Evolutionary conservation across 2,113 vertebrate genomes (phyloP).

Genomic region (Colinus virginianus): DNA sequence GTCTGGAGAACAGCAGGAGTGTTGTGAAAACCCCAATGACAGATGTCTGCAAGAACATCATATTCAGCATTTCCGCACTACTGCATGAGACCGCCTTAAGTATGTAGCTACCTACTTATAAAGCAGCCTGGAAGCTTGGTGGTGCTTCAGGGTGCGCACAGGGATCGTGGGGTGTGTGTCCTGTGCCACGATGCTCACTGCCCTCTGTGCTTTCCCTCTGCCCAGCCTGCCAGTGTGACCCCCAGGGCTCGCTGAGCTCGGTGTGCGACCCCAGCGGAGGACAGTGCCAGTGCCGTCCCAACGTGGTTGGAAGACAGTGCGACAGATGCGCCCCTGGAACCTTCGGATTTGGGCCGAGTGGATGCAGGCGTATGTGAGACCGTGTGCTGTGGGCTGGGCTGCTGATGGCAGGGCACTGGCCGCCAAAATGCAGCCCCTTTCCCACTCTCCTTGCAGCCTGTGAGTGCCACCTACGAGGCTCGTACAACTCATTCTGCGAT

Average conservation of each 20-base stretch:
- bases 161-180: fast-evolving
- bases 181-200: not conserved
- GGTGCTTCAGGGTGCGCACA: fast-evolving
- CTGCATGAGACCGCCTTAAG: slow-evolving; percentile 90
- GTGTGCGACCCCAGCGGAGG: slow-evolving; percentile 93
- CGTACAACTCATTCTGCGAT: slow-evolving; percentile 85
- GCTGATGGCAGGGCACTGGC: fast-evolving
- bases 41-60: slow-evolving; percentile 92
- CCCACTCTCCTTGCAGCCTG: slow-evolving; percentile 80
- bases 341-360: slow-evolving; percentile 91
- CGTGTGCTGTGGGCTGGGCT: not conserved
- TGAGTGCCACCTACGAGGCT: slow-evolving; percentile 88
- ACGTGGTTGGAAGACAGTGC: slow-evolving; percentile 90
- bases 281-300: slow-evolving; percentile 92
- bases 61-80: slow-evolving; percentile 94
- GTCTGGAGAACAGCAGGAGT: slow-evolving; percentile 92
- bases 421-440: not conserved
- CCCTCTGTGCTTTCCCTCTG: not conserved
- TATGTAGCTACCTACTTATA: slow-evolving; percentile 58
- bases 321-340: slow-evolving; percentile 89
- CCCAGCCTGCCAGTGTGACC: slow-evolving; percentile 93
- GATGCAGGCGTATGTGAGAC: slow-evolving; percentile 88
- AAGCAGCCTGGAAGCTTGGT: not conserved
- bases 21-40: slow-evolving; percentile 93
- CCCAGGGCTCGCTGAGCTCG: slow-evolving; percentile 92